Base-by-base conservation (phyloP, 2,888 invertebrate genomes). In the Cephus pulcher region DNA sequence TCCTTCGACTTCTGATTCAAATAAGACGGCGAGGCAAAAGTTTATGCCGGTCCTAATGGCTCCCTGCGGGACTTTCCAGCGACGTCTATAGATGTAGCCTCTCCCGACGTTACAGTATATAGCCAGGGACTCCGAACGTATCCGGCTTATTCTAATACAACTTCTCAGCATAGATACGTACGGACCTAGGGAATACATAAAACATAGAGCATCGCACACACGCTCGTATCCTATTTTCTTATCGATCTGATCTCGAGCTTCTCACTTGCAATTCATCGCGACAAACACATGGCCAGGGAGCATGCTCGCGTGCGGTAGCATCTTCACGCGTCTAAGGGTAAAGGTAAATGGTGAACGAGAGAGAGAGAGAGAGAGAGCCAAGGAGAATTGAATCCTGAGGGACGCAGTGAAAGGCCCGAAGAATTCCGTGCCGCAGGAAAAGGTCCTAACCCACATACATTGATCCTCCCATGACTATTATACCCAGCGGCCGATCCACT, bases 131-230 rank as follows among this genome's bases (percentile, higher is more conserved):
- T 56, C 34, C 80, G 56, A 71, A 74, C 56, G 80, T 82, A 84
- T 84, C 80, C 82, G 80, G 80, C 81, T 83, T 84, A 85, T 86
- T 81, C 82, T 83, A 80, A 82, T 82, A 82, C 80, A 76, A 73
- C 75, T 71, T 34, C 15, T 71, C 71, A 34, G 30, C 34, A 40
- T 75, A 79, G 77, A 73, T 37, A 56, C 73, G 75, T 56, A 56
- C 23, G 34, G 74, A 76, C 73, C 81, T 79, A 75, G 79, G 77
- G 84, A 84, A 85, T 84, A 85, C 84, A 85, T 84, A 84, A 84
- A 82, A 84, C 84, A 85, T 85, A 84, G 83, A 81, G 78, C 79
- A 76, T 56, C 34, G 79, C 80, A 74, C 56, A 56, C 56, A 9
- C 2, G 23, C 23, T 56, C 23, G 9, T 23, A 56, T 56, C 56